Evolutionary conservation across 2,797 vertebrate genomes (phyloP).

Genomic region (Pseudomugil tenellus): DNA sequence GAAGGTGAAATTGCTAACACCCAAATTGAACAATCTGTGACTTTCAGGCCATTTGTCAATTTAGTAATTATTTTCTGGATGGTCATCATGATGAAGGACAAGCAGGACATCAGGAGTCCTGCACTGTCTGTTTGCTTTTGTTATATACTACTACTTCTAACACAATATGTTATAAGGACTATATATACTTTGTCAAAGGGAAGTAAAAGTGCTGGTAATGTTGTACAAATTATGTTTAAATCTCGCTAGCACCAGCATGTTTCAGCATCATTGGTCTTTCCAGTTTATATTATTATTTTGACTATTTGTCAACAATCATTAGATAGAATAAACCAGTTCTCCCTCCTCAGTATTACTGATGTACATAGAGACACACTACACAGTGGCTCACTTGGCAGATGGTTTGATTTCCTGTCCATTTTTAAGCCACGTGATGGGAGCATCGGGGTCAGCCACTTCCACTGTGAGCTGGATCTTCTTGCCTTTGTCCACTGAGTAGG

Average conservation of each 20-base stretch:
- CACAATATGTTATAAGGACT: too few species aligned
- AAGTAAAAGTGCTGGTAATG: not conserved
- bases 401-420: slow-evolving; percentile 92
- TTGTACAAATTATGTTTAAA: not conserved
- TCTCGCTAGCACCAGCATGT: too few species aligned
- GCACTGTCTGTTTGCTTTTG: too few species aligned
- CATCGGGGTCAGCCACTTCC: slow-evolving; percentile 84
- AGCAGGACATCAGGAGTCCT: too few species aligned
- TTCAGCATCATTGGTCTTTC: too few species aligned
- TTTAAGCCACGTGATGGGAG: slow-evolving; percentile 88
- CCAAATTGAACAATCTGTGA: too few species aligned
- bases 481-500: slow-evolving; percentile 91
- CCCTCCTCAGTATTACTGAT: not conserved
- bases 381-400: slow-evolving; percentile 86
- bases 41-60: too few species aligned
- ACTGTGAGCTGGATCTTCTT: slow-evolving; percentile 86
- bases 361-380: not conserved
- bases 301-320: not conserved
- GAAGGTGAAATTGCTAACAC: too few species aligned
- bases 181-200: too few species aligned
- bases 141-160: too few species aligned
- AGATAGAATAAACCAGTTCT: not conserved
- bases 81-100: not conserved
- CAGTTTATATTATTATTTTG: too few species aligned
- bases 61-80: not conserved